phyloP scores from a whole-genome alignment of 2,797 vertebrate species.

The Thamnophis elegans region DNA sequence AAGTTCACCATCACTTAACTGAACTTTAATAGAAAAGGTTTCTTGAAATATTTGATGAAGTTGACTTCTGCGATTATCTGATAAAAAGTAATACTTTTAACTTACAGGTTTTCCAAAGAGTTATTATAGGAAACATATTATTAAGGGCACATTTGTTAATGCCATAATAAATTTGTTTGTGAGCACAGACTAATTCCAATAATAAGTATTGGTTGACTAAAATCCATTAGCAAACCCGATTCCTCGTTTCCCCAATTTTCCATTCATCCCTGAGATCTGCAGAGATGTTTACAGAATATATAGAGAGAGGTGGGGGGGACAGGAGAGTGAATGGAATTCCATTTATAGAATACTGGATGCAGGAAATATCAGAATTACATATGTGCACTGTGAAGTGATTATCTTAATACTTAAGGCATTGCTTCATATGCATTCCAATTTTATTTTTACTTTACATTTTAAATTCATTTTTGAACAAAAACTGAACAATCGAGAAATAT shows the following conservation, averaged over 20 bases:
- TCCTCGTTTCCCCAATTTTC: not conserved
- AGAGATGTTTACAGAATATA: not conserved
- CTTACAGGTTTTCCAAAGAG: not conserved
- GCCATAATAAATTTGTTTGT: not conserved
- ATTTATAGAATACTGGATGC: not conserved
- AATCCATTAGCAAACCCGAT: not conserved
- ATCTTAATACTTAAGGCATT: not conserved
- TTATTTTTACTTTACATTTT: not conserved
- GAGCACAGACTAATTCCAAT: not conserved
- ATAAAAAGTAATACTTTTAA: constrained; percentile 28
- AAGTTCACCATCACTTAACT: constrained; percentile 32
- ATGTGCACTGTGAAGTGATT: not conserved
- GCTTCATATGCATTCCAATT: not conserved
- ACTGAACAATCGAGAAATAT: not conserved
- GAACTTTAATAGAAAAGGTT: constrained; percentile 9
- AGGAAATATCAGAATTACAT: not conserved
- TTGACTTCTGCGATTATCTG: constrained; percentile 39
- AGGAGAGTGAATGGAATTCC: not conserved
- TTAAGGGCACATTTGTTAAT: not conserved
- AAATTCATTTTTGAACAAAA: not conserved
- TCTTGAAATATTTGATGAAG: constrained; percentile 43
- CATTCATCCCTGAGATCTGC: not conserved
- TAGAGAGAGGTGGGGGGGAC: not conserved
- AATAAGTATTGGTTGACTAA: not conserved
- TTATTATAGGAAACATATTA: not conserved